A percentile compares a stretch with the other conserved stretches of the same genome.
Conservation (phyloP, 2,113 vertebrate species). For the Polyodon spathula region DNA sequence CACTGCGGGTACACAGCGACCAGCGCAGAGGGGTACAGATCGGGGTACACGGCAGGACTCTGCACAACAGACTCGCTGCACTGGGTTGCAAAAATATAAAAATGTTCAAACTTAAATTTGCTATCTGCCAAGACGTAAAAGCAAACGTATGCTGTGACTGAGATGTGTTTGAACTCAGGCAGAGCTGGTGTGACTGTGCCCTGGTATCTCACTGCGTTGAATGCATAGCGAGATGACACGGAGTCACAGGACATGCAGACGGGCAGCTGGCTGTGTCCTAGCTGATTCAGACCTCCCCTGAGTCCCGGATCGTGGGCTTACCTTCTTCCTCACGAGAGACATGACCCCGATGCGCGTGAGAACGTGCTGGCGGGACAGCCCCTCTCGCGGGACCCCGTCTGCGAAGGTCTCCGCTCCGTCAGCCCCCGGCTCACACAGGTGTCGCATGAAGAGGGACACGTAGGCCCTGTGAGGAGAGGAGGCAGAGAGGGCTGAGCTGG, state of each 20-base stretch:
- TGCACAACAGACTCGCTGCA: not conserved
- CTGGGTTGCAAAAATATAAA: too few species aligned
- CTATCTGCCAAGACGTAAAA: too few species aligned
- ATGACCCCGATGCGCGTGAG: constrained; percentile 95
- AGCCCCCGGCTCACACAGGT: constrained; percentile 87
- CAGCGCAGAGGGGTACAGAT: too few species aligned
- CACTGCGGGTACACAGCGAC: not conserved
- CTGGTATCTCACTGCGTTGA: too few species aligned
- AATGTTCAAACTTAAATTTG: too few species aligned
- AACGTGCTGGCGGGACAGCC: constrained; percentile 90
- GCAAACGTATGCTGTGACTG: too few species aligned
- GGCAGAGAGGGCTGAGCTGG: not conserved
- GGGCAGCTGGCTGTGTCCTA: too few species aligned
- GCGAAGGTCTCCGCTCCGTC: constrained; percentile 92
- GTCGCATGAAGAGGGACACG: constrained; percentile 95
- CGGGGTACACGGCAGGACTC: too few species aligned
- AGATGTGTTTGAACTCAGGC: too few species aligned
- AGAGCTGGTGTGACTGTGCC: too few species aligned
- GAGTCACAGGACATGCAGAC: not conserved
- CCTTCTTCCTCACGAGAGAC: constrained; percentile 98
- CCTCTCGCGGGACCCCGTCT: constrained; percentile 86
- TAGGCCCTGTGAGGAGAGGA: constrained; percentile 69
- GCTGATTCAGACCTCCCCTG: too few species aligned
- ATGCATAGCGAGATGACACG: not conserved
- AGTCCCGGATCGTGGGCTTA: constrained; percentile 29